Evolutionary conservation across 2,113 vertebrate genomes (phyloP).

Genomic region (Aplodontia rufa): DNA sequence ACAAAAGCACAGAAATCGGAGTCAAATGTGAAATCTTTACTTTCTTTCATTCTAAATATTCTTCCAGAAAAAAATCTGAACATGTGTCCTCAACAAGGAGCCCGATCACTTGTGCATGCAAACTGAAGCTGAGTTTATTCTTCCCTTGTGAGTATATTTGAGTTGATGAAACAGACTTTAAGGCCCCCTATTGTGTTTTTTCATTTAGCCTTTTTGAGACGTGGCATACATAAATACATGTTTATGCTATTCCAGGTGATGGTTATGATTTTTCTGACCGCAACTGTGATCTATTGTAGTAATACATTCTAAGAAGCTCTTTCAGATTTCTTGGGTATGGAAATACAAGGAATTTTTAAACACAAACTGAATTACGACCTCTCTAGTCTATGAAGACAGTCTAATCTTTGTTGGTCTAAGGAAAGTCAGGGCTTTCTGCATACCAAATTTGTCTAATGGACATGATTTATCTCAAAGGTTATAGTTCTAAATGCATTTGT

Average conservation of each 20-base stretch:
- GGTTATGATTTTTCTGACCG: not conserved
- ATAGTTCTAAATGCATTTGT: not conserved
- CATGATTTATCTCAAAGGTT: not conserved
- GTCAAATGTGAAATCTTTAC: not conserved
- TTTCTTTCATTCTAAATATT: not conserved
- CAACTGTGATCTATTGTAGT: not conserved
- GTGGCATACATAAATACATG: slow-evolving; percentile 21
- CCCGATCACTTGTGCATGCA: not conserved
- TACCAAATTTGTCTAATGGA: not conserved
- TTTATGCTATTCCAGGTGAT: not conserved
- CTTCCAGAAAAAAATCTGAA: slow-evolving; percentile 6
- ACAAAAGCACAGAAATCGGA: not conserved
- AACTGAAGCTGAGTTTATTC: not conserved
- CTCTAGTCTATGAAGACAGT: not conserved
- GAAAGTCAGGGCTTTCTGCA: not conserved
- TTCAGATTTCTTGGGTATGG: slow-evolving; percentile 12
- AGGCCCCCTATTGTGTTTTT: not conserved
- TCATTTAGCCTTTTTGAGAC: slow-evolving; percentile 46
- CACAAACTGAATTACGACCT: not conserved
- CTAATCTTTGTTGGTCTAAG: not conserved
- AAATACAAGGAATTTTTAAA: slow-evolving; percentile 23
- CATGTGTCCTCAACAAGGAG: not conserved
- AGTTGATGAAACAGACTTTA: slow-evolving; percentile 11
- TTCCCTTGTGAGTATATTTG: not conserved
- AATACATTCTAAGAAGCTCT: not conserved